phyloP scores from a whole-genome alignment of 2,797 vertebrate species.

The Protonibea diacanthus region DNA sequence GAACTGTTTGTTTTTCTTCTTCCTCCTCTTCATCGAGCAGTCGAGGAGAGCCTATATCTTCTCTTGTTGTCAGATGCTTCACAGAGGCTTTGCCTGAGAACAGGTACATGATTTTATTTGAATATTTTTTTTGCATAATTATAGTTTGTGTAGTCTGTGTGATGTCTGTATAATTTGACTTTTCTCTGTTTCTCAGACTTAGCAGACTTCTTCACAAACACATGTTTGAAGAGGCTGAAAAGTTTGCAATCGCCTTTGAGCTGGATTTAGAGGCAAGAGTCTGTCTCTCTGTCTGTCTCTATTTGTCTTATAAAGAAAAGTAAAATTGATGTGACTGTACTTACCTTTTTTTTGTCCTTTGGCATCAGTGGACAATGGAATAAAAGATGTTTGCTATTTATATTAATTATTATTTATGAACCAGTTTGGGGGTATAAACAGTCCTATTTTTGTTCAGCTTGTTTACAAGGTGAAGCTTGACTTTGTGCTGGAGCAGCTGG shows the following conservation, averaged over 20 bases:
- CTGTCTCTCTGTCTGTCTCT: background rate
- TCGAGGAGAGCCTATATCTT: constrained; percentile 78
- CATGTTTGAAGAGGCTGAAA: constrained; percentile 96
- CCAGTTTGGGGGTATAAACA: background rate
- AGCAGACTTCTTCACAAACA: constrained; percentile 96
- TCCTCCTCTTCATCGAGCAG: constrained; percentile 55
- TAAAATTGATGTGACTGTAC: background rate
- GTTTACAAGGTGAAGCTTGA: constrained; percentile 97
- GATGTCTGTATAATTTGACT: background rate
- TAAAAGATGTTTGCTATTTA: background rate
- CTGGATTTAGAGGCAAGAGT: constrained; percentile 92
- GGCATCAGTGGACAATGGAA: background rate
- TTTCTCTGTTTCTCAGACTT: constrained; percentile 80
- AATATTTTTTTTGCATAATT: background rate
- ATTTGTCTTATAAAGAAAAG: background rate
- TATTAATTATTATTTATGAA: background rate
- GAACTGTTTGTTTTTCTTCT: constrained; percentile 1
- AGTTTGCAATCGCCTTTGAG: constrained; percentile 94
- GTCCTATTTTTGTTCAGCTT: constrained; percentile 82
- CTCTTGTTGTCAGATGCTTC: constrained; percentile 91
- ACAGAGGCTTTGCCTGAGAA: constrained; percentile 99
- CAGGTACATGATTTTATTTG: constrained; percentile 81
- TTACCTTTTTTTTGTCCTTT: constrained; percentile 3
- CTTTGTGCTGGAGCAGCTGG: constrained; percentile 92
- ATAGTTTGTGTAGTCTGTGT: background rate